phyloP scores from a whole-genome alignment of 2,888 invertebrate species.

The Eucriotettix oculatus region DNA sequence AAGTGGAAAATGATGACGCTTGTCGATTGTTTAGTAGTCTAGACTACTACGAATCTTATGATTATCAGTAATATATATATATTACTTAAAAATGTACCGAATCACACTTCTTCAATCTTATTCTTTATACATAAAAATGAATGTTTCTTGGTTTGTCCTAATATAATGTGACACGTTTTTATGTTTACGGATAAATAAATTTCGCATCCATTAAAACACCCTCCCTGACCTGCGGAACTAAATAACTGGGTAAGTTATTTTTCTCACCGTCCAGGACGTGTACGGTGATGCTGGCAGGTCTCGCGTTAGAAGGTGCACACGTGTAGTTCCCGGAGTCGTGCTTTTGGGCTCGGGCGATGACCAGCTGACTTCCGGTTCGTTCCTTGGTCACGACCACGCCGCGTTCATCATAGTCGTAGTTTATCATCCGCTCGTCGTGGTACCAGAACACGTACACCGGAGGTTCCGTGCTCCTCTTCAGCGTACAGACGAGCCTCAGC shows the following conservation, averaged over 20 bases:
- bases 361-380: conserved; percentile 49
- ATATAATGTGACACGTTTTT: no score
- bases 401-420: conserved; percentile 73
- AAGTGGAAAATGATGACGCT: no score
- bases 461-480: conserved; percentile 47
- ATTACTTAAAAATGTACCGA: no score
- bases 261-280: conserved; percentile 75
- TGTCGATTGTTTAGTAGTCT: no score
- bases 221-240: no score
- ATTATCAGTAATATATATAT: no score
- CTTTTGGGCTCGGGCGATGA: conserved; percentile 43
- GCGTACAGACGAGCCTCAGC: conserved; percentile 50
- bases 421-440: conserved; percentile 81
- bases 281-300: conserved; percentile 72
- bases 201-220: no score
- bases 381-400: conserved; percentile 79
- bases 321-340: conserved; percentile 78
- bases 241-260: neutral
- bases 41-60: no score
- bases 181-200: no score
- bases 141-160: no score
- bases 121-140: no score
- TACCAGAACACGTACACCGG: conserved; percentile 47
- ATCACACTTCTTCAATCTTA: no score
- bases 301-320: conserved; percentile 77